Percentiles rank a stretch among this genome's conserved stretches.
phyloP scores from a whole-genome alignment of 2,888 invertebrate genomes.

The Drosophila bunnanda region DNA sequence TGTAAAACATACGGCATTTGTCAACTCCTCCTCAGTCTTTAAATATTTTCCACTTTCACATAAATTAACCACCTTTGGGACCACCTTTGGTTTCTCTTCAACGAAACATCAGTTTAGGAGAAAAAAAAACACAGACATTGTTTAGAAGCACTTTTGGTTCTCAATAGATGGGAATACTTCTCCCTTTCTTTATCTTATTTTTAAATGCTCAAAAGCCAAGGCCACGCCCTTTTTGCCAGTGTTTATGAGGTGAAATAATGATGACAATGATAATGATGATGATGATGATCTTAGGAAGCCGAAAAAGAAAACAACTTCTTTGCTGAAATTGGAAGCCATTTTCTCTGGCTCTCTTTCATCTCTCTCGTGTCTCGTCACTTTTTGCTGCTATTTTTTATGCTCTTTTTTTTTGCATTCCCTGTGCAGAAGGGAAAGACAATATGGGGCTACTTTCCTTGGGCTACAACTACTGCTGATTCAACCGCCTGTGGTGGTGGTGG shows the following conservation, averaged over 20 bases:
- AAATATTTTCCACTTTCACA: conserved; percentile 67
- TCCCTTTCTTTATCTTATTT: conserved; percentile 27
- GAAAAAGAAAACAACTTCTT: conserved; percentile 24
- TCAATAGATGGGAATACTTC: conserved; percentile 20
- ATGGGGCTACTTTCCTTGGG: conserved; percentile 31
- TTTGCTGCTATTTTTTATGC: conserved; percentile 32
- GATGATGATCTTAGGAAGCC: conserved; percentile 31
- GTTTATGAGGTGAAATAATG: conserved; percentile 64
- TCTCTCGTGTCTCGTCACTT: conserved; percentile 24
- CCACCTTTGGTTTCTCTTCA: conserved; percentile 30
- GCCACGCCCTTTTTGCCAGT: conserved; percentile 62
- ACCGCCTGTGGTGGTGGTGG: conserved; percentile 32
- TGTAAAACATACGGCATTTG: conserved; percentile 50
- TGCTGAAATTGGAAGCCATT: conserved; percentile 58
- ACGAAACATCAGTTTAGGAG: not conserved
- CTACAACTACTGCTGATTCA: conserved; percentile 11
- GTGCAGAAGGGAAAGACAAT: conserved; percentile 50
- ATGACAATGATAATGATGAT: conserved; percentile 36
- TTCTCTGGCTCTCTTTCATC: conserved; percentile 17
- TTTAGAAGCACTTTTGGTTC: conserved; percentile 23
- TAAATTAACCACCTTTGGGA: conserved; percentile 50
- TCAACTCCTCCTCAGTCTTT: conserved; percentile 26
- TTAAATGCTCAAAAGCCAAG: conserved; percentile 48
- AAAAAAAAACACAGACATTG: not conserved
- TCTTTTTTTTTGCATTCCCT: conserved; percentile 64